phyloP scores from a whole-genome alignment of 2,797 vertebrate species.

The Rachycentron canadum region DNA sequence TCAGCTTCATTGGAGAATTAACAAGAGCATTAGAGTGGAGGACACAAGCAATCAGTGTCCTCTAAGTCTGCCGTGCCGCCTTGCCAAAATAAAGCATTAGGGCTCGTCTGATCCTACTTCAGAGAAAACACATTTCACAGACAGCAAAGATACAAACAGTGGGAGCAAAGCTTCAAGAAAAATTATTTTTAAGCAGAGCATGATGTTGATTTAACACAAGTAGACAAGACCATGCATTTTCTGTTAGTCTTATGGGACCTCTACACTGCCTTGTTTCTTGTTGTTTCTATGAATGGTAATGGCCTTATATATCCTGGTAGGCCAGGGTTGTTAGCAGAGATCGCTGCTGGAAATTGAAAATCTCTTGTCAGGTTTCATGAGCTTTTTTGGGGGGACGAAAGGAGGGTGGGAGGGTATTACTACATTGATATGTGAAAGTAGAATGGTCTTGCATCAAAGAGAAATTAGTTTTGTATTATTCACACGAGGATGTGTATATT shows the following conservation, averaged over 20 bases:
- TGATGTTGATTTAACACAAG: slow-evolving; percentile 67
- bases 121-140: slow-evolving; percentile 59
- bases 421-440: slow-evolving; percentile 33
- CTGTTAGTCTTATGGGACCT: slow-evolving; percentile 63
- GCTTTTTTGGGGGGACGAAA: slow-evolving; percentile 17
- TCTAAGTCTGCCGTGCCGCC: slow-evolving; percentile 69
- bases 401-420: slow-evolving; percentile 1
- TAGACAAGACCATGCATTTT: slow-evolving; percentile 67
- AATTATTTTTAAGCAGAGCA: slow-evolving; percentile 55
- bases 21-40: slow-evolving; percentile 81
- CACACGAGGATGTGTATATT: background rate
- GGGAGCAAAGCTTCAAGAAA: slow-evolving; percentile 41
- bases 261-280: slow-evolving; percentile 54
- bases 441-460: slow-evolving; percentile 39
- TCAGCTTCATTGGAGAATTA: slow-evolving; percentile 79
- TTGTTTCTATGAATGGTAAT: slow-evolving; percentile 72
- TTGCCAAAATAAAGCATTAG: slow-evolving; percentile 79
- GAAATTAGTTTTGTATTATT: slow-evolving; percentile 40
- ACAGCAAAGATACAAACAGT: slow-evolving; percentile 46
- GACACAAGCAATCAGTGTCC: slow-evolving; percentile 83
- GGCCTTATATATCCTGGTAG: slow-evolving; percentile 66
- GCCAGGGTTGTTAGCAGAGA: slow-evolving; percentile 60
- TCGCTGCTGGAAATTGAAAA: slow-evolving; percentile 72
- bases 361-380: slow-evolving; percentile 56
- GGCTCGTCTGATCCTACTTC: slow-evolving; percentile 56